Base-by-base conservation (phyloP, 2,888 invertebrate species). In the Trileptium ribeirensis region DNA sequence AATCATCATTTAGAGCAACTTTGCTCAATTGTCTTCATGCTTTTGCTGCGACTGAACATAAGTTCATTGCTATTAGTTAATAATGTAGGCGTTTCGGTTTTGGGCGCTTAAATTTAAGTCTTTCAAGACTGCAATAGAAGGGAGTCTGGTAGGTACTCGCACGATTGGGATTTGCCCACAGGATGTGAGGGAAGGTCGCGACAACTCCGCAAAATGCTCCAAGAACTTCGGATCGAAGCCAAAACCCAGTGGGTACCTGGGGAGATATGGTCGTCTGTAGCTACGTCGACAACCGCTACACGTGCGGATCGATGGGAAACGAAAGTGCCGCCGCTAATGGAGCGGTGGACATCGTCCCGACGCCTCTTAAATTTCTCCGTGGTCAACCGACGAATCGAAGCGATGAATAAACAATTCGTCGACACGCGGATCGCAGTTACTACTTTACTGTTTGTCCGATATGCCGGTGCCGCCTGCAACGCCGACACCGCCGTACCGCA, bases 361-460 rank as follows among this genome's bases (percentile, higher is more conserved):
- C 37, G 39, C 79, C 36, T 36, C 40, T 80, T 82, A 15, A 85
- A 86, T 64, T 83, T 87, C 0, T 84, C 84, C 2, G 85, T 87
- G 31, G 83, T 86, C n/a, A 86, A 86, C 29, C 77, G 82, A 1
- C 83, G 86, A 1, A 84, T 87, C 33, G 74, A 83, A 33, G 67
- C 83, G 37, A 24, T 75, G 77, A 75, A 75, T 38, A 75, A 36
- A 75, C 77, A 29, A 75, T 75, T 29, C 77, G 77, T 29, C 77
- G 77, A n/a, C 39, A 75, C 77, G 36, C 77, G 36, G 77, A 75
- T 36, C n/a, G n/a, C 3, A 75, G 93, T 83, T 95, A n/a, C 97
- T 0, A 96, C 96, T 0, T 93, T 97, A 2, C 93, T 94, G 0
- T 97, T 98, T 89, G 92, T 97, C 70, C n/a, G 97, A 97, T 89